Evolutionary conservation across 2,113 vertebrate species (phyloP), one percentile per base, ranked within the genome.

Genomic region (Melanotaenia duboulayi): DNA sequence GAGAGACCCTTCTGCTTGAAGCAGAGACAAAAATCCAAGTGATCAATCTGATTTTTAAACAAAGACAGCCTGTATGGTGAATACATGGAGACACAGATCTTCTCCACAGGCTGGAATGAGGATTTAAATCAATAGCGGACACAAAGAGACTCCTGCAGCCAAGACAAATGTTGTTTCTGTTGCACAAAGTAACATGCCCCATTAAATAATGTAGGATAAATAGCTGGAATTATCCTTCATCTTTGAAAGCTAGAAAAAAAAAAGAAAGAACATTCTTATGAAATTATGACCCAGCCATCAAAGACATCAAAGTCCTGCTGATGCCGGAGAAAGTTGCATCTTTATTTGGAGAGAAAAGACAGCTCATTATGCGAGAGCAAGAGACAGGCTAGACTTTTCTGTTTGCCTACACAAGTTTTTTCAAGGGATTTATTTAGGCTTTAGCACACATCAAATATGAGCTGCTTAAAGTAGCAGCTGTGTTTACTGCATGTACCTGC

Each of bases 41-140:
- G 77, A 91, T 90, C 74, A 76, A 83, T 88, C 83, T 74, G 76
- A 65, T 78, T 72, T 68, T 71, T 54, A 82, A 84, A 89, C 77
- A 88, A 83, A 87, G 81, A 61, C 60, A 2, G 71, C 28, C 32
- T 51, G 61, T 81, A 60, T n/a, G 58, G 7, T 51, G 7, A 48
- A 65, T 56, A 25, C 22, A 28, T 10, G 4, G 50, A n/a, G 46
- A 48, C 46, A n/a, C 59, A 16, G 16, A 49, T 71, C 61, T 71
- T 23, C 70, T 78, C 70, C 60, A 24, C 42, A 35, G 62, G 65
- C 67, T 57, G 48, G 24, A 58, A 57, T 24, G 48, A 58, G 60
- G 40, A 48, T 51, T 65, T 24, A 76, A 71, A 84, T 89, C 76
- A 69, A 86, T 77, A 70, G 40, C 64, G 46, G 80, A 79, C 59